Conservation (phyloP, 1,140 invertebrate genomes). For the Diorhabda carinulata region DNA sequence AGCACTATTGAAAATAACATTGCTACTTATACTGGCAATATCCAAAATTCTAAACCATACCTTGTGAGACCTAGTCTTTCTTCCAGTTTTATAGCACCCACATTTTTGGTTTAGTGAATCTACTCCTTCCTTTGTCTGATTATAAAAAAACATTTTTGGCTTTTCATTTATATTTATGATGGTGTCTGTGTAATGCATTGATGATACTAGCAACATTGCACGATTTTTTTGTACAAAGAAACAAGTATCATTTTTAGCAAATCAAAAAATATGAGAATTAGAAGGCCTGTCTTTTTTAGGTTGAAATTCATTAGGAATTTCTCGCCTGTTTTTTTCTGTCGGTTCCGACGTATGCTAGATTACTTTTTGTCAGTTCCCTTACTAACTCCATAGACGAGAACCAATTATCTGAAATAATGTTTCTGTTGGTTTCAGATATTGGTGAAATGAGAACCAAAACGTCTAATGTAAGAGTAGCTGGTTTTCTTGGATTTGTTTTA, state of each 20-base stretch:
- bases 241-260: slow-evolving; percentile 6
- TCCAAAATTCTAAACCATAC: too few relatives aligned
- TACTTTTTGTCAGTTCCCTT: slow-evolving; percentile 20
- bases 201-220: slow-evolving; percentile 35
- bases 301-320: slow-evolving; percentile 37
- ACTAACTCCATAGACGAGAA: slow-evolving; percentile 38
- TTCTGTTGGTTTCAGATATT: slow-evolving; percentile 39
- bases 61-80: too few relatives aligned
- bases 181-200: slow-evolving; percentile 33
- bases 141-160: slow-evolving; percentile 44
- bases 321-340: slow-evolving; percentile 41
- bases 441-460: slow-evolving; percentile 36
- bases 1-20: too few relatives aligned
- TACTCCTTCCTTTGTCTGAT: slow-evolving; percentile 48
- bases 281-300: slow-evolving; percentile 18
- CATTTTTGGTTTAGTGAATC: slow-evolving; percentile 46
- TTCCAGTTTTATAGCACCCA: background rate
- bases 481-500: slow-evolving; percentile 10
- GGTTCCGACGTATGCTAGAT: slow-evolving; percentile 40
- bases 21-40: too few relatives aligned
- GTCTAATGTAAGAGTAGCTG: slow-evolving; percentile 25
- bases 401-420: slow-evolving; percentile 47
- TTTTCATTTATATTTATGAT: slow-evolving; percentile 33
- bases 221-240: slow-evolving; percentile 35
- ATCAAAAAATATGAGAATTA: slow-evolving; percentile 21